Conservation (phyloP, 2,888 invertebrate species). For the Marasmarcha lunaedactyla region DNA sequence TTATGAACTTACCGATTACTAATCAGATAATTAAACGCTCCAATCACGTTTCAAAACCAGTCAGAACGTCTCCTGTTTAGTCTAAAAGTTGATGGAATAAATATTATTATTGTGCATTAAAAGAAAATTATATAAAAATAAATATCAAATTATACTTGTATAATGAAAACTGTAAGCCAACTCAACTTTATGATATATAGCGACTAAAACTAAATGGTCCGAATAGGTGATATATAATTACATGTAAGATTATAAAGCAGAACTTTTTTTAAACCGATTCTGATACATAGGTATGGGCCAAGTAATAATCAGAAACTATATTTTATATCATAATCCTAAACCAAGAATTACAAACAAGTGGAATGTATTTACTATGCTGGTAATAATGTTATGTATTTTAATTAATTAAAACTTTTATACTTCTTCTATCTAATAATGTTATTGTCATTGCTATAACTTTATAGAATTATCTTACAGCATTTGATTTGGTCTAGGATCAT, state of each 20-base stretch:
- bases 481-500: slow-evolving; percentile 43
- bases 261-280: slow-evolving; percentile 18
- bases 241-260: too few species aligned
- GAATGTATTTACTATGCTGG: slow-evolving; percentile 4
- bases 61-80: too few species aligned
- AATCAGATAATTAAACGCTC: too few species aligned
- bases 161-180: too few species aligned
- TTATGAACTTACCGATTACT: too few species aligned
- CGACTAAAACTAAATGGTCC: slow-evolving; percentile 46
- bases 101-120: too few species aligned
- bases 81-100: too few species aligned
- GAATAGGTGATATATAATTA: slow-evolving; percentile 32
- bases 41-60: too few species aligned
- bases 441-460: slow-evolving; percentile 32
- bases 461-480: slow-evolving; percentile 10
- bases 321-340: slow-evolving; percentile 45
- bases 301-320: slow-evolving; percentile 18
- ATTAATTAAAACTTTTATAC: slow-evolving; percentile 11
- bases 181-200: too few species aligned
- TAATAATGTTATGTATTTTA: too few species aligned
- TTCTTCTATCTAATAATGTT: slow-evolving; percentile 20
- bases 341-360: slow-evolving; percentile 26
- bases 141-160: too few species aligned
- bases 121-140: too few species aligned
- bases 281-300: slow-evolving; percentile 13